Conservation (phyloP, 2,113 vertebrate genomes). For the Regulus satrapa region DNA sequence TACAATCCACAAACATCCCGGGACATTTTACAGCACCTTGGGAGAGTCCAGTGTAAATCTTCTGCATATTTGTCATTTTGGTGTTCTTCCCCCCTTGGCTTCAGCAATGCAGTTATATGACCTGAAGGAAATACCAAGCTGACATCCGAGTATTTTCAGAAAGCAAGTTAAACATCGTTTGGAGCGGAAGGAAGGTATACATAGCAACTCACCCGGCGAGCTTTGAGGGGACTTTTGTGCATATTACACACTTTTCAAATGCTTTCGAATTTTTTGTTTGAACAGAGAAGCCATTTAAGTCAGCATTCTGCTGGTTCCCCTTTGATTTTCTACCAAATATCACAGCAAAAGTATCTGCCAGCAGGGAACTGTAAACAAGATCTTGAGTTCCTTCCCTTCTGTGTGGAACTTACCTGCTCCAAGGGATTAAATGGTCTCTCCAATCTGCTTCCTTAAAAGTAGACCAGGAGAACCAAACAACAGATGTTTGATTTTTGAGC, state of each 20-base stretch:
- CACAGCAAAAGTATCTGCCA: conserved; percentile 31
- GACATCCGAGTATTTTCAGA: conserved; percentile 30
- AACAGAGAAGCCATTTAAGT: conserved; percentile 25
- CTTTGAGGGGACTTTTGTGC: neutral
- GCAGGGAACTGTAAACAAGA: conserved; percentile 14
- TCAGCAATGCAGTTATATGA: neutral
- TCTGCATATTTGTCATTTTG: neutral
- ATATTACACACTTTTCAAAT: neutral
- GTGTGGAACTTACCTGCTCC: conserved; percentile 34
- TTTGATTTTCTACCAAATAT: conserved; percentile 57
- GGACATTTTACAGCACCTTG: neutral
- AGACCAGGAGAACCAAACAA: conserved; percentile 18
- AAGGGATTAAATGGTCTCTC: conserved; percentile 12
- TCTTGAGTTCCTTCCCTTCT: conserved; percentile 52
- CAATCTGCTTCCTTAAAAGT: conserved; percentile 31
- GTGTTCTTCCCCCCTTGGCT: conserved; percentile 3
- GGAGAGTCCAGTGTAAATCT: neutral
- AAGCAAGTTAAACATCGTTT: conserved; percentile 30
- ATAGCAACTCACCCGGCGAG: neutral
- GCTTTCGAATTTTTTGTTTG: neutral
- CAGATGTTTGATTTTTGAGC: conserved; percentile 18
- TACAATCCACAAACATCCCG: neutral
- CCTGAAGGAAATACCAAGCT: conserved; percentile 32
- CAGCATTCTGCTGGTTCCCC: neutral
- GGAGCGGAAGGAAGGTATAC: neutral